phyloP scores from a whole-genome alignment of 2,888 invertebrate species.

The Cerastis rubricosa region DNA sequence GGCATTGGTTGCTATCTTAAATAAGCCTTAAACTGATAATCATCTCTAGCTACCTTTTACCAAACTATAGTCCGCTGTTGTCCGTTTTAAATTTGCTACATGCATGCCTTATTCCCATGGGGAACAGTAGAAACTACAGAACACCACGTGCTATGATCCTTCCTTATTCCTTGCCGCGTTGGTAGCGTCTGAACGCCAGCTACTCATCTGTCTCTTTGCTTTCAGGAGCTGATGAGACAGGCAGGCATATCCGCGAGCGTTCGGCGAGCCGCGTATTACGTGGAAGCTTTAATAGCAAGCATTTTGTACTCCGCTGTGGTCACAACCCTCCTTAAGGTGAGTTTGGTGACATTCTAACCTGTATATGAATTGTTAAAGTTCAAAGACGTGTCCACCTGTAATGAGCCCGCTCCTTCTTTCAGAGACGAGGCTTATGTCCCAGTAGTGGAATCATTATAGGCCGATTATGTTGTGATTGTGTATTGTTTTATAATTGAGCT shows the following conservation, averaged over 20 bases:
- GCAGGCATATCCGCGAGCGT: slow-evolving; percentile 60
- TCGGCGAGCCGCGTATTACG: slow-evolving; percentile 58
- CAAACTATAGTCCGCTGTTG: background rate
- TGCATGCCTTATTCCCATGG: background rate
- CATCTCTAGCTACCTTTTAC: background rate
- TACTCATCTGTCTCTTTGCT: background rate
- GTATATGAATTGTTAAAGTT: background rate
- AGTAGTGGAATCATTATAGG: background rate
- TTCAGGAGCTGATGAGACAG: slow-evolving; percentile 68
- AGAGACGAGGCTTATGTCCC: background rate
- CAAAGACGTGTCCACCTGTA: background rate
- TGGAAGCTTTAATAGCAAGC: slow-evolving; percentile 56
- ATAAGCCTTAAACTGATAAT: too few relatives aligned
- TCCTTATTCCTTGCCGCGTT: background rate
- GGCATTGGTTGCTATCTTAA: too few relatives aligned
- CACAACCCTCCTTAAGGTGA: slow-evolving; percentile 57
- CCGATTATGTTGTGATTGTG: background rate
- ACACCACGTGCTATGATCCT: background rate
- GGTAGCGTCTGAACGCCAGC: background rate
- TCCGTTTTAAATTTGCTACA: background rate
- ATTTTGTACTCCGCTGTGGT: slow-evolving; percentile 49
- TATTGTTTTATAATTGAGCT: background rate
- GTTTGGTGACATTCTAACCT: background rate
- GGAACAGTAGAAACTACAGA: background rate
- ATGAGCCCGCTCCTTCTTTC: background rate